Evolutionary conservation across 2,797 vertebrate species (phyloP).

Genomic region (Erethizon dorsatum): DNA sequence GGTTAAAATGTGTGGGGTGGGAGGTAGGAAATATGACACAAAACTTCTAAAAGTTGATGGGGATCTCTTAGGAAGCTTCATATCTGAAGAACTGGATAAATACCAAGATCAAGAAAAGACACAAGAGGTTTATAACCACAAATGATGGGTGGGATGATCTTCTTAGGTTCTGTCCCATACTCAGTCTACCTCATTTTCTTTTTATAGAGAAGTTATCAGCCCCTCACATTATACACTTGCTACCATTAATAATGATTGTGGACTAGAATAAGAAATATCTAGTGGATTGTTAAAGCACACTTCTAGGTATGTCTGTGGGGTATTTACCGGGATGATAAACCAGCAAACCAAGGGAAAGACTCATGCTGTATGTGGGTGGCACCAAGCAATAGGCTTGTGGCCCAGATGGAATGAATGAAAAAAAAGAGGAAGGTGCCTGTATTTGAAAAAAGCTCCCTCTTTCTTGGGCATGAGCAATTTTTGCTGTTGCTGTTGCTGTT

Average conservation of each 20-base stretch:
- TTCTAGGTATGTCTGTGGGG: not conserved
- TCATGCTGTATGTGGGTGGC: not conserved
- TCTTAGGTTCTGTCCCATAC: not conserved
- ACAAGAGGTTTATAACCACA: not conserved
- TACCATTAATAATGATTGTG: not conserved
- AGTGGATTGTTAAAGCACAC: not conserved
- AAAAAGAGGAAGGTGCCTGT: not conserved
- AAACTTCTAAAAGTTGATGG: not conserved
- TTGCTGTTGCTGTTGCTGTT: not conserved
- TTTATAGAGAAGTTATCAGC: not conserved
- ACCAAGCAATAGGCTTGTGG: not conserved
- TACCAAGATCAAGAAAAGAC: not conserved
- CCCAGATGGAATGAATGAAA: not conserved
- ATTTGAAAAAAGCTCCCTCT: not conserved
- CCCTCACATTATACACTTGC: not conserved
- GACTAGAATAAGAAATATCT: not conserved
- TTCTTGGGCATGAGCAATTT: rapidly evolving
- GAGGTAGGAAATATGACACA: not conserved
- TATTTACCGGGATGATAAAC: not conserved
- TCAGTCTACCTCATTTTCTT: not conserved
- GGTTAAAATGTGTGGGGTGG: too few species aligned
- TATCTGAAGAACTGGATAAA: not conserved
- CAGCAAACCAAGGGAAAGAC: not conserved
- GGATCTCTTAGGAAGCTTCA: not conserved
- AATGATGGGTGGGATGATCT: not conserved